Percentiles rank a stretch among this genome's conserved stretches.
phyloP scores from a whole-genome alignment of 2,113 vertebrate genomes.

The Thoracochromis brauschi region DNA sequence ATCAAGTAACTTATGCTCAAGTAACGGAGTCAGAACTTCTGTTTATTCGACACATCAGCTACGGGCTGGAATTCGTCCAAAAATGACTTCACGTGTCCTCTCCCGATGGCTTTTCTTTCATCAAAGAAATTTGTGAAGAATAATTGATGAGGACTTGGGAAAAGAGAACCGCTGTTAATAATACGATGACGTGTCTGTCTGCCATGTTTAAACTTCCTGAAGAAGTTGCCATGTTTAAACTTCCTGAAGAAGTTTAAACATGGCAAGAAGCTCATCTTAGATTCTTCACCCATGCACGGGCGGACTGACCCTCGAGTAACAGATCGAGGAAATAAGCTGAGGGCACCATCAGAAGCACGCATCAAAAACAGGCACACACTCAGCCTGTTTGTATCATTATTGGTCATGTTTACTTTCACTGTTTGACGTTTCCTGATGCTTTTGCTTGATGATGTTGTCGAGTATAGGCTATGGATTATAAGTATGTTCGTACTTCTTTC shows the following conservation, averaged over 20 bases:
- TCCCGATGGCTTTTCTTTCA: not conserved
- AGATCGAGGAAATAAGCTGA: not conserved
- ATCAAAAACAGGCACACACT: not conserved
- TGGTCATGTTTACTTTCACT: not conserved
- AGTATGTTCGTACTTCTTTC: not conserved
- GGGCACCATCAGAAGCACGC: not conserved
- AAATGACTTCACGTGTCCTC: not conserved
- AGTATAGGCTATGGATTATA: not conserved
- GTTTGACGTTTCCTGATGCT: not conserved
- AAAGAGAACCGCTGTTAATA: not conserved
- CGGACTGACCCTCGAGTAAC: not conserved
- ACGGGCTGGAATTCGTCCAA: not conserved
- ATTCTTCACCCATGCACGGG: not conserved
- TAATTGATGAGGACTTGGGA: not conserved
- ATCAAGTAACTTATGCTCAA: not conserved
- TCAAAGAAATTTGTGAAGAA: not conserved
- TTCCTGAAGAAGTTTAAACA: accelerated
- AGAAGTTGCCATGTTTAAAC: not conserved
- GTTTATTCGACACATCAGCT: not conserved
- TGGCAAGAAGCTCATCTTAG: not conserved
- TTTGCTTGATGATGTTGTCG: not conserved
- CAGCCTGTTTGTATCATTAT: not conserved
- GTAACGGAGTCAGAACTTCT: not conserved
- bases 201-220: not conserved
- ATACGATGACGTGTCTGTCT: not conserved